These are phyloP conservation scores for Cryptoprocta ferox DNA, from an alignment of 2,797 vertebrate species.

Conservation along the genomic window DNA sequence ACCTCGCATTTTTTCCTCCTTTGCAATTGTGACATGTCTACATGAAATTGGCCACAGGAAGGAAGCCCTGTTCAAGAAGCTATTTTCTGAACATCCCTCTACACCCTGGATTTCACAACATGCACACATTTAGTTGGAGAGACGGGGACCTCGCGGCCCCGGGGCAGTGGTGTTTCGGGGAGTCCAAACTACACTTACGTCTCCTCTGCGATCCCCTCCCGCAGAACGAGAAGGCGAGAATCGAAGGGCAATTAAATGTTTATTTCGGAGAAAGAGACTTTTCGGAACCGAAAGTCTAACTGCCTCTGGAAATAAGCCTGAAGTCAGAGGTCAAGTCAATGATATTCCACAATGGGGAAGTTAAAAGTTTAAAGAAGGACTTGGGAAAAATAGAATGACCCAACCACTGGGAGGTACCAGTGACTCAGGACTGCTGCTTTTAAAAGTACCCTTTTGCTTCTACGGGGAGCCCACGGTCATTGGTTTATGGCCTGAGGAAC, in stretches of 20 bases:
- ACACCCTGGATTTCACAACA: constrained; percentile 84
- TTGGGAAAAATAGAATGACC: constrained; percentile 1
- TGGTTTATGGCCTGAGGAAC: not conserved
- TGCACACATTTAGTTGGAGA: constrained; percentile 5
- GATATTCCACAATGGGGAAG: constrained; percentile 44
- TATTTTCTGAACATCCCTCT: constrained; percentile 86
- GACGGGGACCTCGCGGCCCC: not conserved
- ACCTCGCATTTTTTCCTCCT: constrained; percentile 51
- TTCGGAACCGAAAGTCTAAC: not conserved
- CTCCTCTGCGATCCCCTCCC: not conserved
- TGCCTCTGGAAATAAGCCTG: not conserved
- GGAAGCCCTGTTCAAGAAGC: constrained; percentile 84
- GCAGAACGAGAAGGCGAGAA: not conserved
- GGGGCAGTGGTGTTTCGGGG: not conserved
- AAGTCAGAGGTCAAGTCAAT: not conserved
- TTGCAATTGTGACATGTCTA: constrained; percentile 70
- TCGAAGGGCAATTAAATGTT: not conserved
- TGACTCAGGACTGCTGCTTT: not conserved
- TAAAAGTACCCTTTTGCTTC: not conserved
- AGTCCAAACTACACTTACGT: not conserved
- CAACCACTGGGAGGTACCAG: not conserved
- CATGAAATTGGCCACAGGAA: constrained; percentile 83
- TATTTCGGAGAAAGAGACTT: not conserved
- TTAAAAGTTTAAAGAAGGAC: constrained; percentile 31
- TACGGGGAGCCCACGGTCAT: not conserved